Base-by-base conservation (phyloP, 1,140 invertebrate genomes). In the Elysia chlorotica region DNA sequence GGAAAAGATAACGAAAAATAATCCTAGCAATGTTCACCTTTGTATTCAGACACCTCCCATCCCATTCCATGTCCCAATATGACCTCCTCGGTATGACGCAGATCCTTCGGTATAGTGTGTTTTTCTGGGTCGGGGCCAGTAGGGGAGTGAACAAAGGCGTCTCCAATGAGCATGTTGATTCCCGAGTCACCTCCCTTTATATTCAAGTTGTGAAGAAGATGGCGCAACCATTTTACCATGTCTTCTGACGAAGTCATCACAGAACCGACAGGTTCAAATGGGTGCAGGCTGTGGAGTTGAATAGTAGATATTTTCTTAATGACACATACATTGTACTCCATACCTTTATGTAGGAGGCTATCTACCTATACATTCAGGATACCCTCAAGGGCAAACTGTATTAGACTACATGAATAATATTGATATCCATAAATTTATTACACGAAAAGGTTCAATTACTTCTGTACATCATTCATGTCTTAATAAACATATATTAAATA, bases 191-290 rank as follows among this genome's bases (percentile, higher is more conserved):
- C 36, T 33, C 67, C 67, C 54, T 35, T 70, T 19, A n/a, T 28
- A 25, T 59, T 54, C n/a, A 70, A 14, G 31, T 30, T 59, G 33
- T 70, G 33, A 0, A 70, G n/a, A 4, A 70, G 53, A 59, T 57
- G 53, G 23, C 53, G 25, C 2, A 70, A 6, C 67, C 67, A 70
- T 70, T 70, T 70, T 14, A 25, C 28, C 1, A 70, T 25, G 35
- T 70, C 67, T n/a, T 59, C 67, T 30, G 67, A 31, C 3, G 67
- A 57, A 30, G 25, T 54, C 67, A 70, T 70, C 2, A 70, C 23
- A 10, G 67, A 70, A 2, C 54, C 54, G 5, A 69, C 67, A 14
- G 53, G 53, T 2, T 54, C 21, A 56, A 59, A 70, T 36, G 67
- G 67, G 17, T 59, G 67, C 1, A 70, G 21, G 38, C 67, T 70